phyloP scores from a whole-genome alignment of 2,888 invertebrate genomes.

The Eristalinus sepulchralis region DNA sequence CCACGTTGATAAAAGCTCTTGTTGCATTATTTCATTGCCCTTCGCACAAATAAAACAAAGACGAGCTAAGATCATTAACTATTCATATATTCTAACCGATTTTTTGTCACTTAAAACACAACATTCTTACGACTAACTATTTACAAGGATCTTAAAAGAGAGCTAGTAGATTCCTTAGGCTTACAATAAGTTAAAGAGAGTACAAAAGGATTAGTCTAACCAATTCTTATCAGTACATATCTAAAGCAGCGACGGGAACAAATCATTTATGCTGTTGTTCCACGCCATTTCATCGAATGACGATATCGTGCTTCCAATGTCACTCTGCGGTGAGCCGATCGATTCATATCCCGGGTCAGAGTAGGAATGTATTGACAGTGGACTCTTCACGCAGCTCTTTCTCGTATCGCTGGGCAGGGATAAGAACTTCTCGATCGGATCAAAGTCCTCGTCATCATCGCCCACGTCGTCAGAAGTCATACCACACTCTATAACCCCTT shows the following conservation, averaged over 20 bases:
- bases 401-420: slow-evolving; percentile 72
- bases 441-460: slow-evolving; percentile 75
- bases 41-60: neutral
- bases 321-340: slow-evolving; percentile 83
- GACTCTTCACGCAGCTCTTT: slow-evolving; percentile 75
- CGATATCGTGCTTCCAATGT: slow-evolving; percentile 70
- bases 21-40: too few relatives aligned
- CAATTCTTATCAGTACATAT: neutral
- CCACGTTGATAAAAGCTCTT: too few relatives aligned
- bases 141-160: slow-evolving; percentile 53
- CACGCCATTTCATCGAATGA: slow-evolving; percentile 84
- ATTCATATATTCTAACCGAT: neutral
- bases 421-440: slow-evolving; percentile 77
- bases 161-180: neutral
- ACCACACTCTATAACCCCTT: slow-evolving; percentile 75
- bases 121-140: slow-evolving; percentile 34
- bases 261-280: slow-evolving; percentile 88
- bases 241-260: slow-evolving; percentile 88
- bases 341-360: slow-evolving; percentile 87
- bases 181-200: slow-evolving; percentile 5
- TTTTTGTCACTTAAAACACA: slow-evolving; percentile 2
- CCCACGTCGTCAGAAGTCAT: slow-evolving; percentile 76
- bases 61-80: neutral
- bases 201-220: neutral
- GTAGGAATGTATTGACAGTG: slow-evolving; percentile 77